Percentiles rank a stretch among this genome's conserved stretches.
Evolutionary conservation across 2,113 vertebrate species (phyloP).

Genomic region (Pan troglodytes): NHGRI_mPanTro3-v2.1_pri NC_072416.2:79321501-79322000

Average conservation of each 20-base stretch:
- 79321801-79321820: not conserved
- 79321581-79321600: not conserved
- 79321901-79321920: too few relatives aligned
- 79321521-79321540: not conserved
- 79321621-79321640: fast-evolving
- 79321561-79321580: not conserved
- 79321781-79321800: not conserved
- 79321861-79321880: too few relatives aligned
- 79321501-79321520: conserved; percentile 83
- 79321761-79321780: not conserved
- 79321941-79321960: too few relatives aligned
- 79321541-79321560: not conserved
- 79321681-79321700: not conserved
- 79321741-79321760: not conserved
- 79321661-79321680: not conserved
- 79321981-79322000: too few relatives aligned
- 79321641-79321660: not conserved
- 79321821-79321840: too few relatives aligned
- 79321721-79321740: not conserved
- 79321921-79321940: too few relatives aligned
- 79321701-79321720: not conserved
- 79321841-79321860: too few relatives aligned
- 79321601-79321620: not conserved
- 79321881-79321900: too few relatives aligned
- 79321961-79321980: too few relatives aligned